Evolutionary conservation across 2,797 vertebrate genomes (phyloP), one percentile per base, ranked within the genome.

Genomic region (Acanthopagrus latus): DNA sequence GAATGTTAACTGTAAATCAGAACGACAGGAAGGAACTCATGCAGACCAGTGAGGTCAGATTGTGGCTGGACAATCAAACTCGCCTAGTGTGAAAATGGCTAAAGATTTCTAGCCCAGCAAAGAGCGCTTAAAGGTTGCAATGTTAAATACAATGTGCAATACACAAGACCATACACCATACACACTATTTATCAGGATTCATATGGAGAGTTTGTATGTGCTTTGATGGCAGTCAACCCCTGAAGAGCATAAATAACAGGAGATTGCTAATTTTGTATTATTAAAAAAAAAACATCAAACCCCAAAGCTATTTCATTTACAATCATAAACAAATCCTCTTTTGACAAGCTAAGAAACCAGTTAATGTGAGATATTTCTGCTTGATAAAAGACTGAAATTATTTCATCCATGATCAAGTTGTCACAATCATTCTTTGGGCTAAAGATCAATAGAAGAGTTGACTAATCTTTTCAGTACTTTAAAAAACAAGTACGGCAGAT

Each of bases 21-120:
- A 54, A 74, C 74, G 84, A 79, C 46, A 50, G 76, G 1, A 46
- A 51, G 52, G 47, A 60, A 51, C 67, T 50, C 21, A 27, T 54
- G 48, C 57, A 44, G 48, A 71, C 43, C 46, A 13, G 3, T 13
- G 25, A 47, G 68, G 58, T 72, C 54, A 48, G 41, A 33, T 44
- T 55, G 51, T 5, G 4, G 0, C 16, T 55, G 25, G 27, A 27
- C 46, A 69, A 63, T 80, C 23, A 68, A 71, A 29, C 66, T 71
- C 7, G 33, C 43, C 4, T 11, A 59, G 27, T 25, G 25, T 7
- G 20, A 48, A 63, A 71, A 47, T 7, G 0, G 12, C 23, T 29
- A 17, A 46, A 66, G 51, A 56, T 21, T 41, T 48, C 25, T 66
- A 71, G n/a, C 20, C 18, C 9, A 25, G 18, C 10, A 73, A 46